These are phyloP conservation scores for Ormyrus thymus DNA, from an alignment of 2,888 invertebrate genomes.

Conservation along the genomic window DNA sequence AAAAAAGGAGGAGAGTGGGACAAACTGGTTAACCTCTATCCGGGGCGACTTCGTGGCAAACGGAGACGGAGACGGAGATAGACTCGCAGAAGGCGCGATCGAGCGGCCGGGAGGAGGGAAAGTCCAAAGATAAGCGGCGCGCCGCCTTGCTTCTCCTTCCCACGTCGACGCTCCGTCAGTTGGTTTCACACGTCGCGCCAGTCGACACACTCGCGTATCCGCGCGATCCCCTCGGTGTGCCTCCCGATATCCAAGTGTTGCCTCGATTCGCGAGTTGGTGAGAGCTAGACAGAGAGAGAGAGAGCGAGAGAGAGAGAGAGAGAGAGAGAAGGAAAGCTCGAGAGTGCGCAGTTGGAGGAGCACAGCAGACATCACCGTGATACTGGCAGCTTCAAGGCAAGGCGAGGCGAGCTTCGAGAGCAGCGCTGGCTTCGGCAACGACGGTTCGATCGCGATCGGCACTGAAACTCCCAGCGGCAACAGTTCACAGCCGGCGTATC, in stretches of 20 bases:
- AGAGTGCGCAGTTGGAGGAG: neutral
- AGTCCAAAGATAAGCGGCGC: slow-evolving; percentile 73
- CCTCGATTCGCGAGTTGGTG: too few relatives aligned
- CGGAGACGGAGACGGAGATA: slow-evolving; percentile 54
- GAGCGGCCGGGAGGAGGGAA: slow-evolving; percentile 66
- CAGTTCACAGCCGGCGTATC: slow-evolving; percentile 64
- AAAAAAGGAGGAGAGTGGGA: slow-evolving; percentile 70
- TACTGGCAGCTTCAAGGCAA: slow-evolving; percentile 59
- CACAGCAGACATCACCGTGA: slow-evolving; percentile 53
- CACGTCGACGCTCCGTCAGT: neutral
- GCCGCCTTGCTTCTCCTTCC: slow-evolving; percentile 3
- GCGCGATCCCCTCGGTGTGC: too few relatives aligned
- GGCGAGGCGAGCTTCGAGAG: too few relatives aligned
- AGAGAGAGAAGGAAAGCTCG: neutral
- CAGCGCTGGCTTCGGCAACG: too few relatives aligned
- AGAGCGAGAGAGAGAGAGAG: neutral
- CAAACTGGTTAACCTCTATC: slow-evolving; percentile 74
- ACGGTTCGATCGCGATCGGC: too few relatives aligned
- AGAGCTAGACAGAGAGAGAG: neutral
- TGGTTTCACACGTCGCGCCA: too few relatives aligned
- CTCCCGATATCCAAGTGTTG: too few relatives aligned
- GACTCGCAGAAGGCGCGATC: slow-evolving; percentile 38
- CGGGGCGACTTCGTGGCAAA: slow-evolving; percentile 55
- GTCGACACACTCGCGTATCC: too few relatives aligned
- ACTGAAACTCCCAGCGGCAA: neutral